Evolutionary conservation across 2,113 vertebrate species (phyloP).

Genomic region (Perognathus longimembris): DNA sequence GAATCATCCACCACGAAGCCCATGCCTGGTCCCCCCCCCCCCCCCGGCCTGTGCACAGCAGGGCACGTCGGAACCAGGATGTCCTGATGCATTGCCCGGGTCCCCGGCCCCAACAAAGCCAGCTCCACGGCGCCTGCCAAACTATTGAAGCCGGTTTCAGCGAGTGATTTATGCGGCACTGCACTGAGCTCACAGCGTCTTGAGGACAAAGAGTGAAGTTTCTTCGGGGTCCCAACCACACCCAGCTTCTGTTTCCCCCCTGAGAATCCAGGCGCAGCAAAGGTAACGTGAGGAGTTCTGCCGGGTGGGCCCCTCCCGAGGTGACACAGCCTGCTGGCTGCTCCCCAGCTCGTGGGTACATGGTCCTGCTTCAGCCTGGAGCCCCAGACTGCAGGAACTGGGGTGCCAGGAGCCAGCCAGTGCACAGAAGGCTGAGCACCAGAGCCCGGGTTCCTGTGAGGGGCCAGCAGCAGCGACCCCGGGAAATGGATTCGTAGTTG

Average conservation of each 20-base stretch:
- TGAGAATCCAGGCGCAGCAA: neutral
- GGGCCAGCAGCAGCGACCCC: too few relatives aligned
- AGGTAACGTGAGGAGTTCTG: neutral
- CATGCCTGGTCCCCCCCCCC: neutral
- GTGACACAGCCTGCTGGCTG: rapidly evolving
- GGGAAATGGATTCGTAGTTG: too few relatives aligned
- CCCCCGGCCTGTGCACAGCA: neutral
- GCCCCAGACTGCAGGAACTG: rapidly evolving
- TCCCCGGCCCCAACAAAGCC: neutral
- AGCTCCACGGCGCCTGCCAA: rapidly evolving
- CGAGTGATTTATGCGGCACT: neutral
- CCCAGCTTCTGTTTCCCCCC: neutral
- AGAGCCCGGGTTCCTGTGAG: too few relatives aligned
- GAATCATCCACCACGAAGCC: neutral
- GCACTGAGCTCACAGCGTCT: neutral
- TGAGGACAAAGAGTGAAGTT: slow-evolving; percentile 21
- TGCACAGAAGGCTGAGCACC: too few relatives aligned
- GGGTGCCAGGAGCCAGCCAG: neutral
- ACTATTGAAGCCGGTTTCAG: neutral
- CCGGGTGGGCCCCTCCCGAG: neutral
- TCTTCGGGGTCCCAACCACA: neutral
- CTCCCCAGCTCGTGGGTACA: too few relatives aligned
- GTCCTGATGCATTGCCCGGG: rapidly evolving
- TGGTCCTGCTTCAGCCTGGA: neutral
- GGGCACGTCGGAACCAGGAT: too few relatives aligned